phyloP scores from a whole-genome alignment of 2,113 vertebrate species.

The Ploceus nigricollis region DNA sequence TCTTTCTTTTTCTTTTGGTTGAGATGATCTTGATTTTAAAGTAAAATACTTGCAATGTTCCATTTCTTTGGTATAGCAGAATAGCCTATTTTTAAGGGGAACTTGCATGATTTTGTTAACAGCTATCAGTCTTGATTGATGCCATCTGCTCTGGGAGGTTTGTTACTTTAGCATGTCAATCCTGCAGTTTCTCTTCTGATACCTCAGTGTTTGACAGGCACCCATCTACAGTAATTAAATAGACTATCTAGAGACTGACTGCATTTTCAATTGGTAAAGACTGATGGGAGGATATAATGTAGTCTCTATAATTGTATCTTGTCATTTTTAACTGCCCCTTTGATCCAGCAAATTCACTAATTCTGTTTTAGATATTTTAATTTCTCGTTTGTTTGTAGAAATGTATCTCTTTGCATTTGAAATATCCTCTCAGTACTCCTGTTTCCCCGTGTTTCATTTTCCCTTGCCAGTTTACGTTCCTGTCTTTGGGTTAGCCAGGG shows the following conservation, averaged over 20 bases:
- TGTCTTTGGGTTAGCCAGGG: neutral
- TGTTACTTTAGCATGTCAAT: slow-evolving; percentile 26
- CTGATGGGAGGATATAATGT: neutral
- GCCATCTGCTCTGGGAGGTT: slow-evolving; percentile 26
- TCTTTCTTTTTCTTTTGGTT: neutral
- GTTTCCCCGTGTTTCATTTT: neutral
- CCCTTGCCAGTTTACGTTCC: neutral
- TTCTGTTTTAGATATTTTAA: neutral
- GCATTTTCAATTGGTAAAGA: neutral
- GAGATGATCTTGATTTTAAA: neutral
- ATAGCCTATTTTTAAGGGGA: neutral
- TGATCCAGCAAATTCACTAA: neutral
- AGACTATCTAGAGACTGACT: neutral
- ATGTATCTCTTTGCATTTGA: neutral
- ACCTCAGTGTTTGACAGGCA: slow-evolving; percentile 16
- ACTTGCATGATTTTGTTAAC: neutral
- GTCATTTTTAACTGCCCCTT: neutral
- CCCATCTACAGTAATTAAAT: neutral
- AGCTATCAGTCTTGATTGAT: slow-evolving; percentile 32
- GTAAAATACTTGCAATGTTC: neutral
- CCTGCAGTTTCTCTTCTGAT: neutral
- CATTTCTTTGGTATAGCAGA: neutral
- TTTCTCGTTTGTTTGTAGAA: neutral
- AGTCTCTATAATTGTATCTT: neutral
- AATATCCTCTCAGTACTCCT: neutral